Percentiles rank a stretch among this genome's conserved stretches.
Conservation (phyloP, 2,113 vertebrate genomes). For the Petrocephalus zakoni region DNA sequence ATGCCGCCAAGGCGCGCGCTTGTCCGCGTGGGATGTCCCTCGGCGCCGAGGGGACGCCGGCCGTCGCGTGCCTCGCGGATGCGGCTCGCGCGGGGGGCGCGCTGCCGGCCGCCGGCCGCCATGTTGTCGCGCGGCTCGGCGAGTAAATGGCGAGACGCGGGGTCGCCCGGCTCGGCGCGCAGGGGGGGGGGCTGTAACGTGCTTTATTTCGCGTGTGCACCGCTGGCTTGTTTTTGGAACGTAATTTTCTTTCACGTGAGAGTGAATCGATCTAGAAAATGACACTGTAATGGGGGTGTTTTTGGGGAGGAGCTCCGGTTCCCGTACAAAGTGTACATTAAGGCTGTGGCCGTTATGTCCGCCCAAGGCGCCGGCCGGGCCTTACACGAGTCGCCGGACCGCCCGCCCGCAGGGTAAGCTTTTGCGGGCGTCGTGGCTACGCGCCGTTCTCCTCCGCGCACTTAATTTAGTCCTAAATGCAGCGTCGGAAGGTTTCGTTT, state of each 20-base stretch:
- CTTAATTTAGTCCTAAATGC: neutral
- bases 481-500: neutral
- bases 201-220: neutral
- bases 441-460: neutral
- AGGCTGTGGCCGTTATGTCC: neutral
- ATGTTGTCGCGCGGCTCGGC: slow-evolving; percentile 20
- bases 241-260: neutral
- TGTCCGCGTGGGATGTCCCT: neutral
- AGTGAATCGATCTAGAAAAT: neutral
- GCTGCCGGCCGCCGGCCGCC: slow-evolving; percentile 8
- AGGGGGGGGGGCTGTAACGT: no score
- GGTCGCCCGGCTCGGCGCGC: no score
- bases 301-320: neutral
- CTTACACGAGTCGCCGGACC: neutral
- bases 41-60: neutral
- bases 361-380: neutral
- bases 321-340: neutral
- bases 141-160: neutral
- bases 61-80: neutral
- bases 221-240: neutral
- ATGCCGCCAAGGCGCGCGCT: neutral
- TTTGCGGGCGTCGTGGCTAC: neutral
- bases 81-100: neutral
- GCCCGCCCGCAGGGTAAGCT: neutral
- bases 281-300: neutral